A percentile compares a stretch with the other conserved stretches of the same genome.
These are phyloP conservation scores for Drosophila mettleri DNA, from an alignment of 2,888 invertebrate species.

Conservation along the genomic window DNA sequence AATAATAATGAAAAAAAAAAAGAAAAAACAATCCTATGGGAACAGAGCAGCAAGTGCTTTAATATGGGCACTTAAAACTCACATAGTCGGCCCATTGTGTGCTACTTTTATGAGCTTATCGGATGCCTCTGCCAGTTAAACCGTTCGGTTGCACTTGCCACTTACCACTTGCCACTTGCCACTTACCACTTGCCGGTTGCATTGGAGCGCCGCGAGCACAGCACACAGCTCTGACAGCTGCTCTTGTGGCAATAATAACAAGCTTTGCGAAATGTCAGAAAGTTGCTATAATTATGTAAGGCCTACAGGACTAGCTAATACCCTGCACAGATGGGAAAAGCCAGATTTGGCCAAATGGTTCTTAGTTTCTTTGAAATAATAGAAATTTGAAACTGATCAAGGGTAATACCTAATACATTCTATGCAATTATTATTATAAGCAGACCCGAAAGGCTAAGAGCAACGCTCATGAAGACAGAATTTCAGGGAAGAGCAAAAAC, in stretches of 20 bases:
- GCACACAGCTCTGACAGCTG: slow-evolving; percentile 46
- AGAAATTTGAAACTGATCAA: no score
- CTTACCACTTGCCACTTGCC: slow-evolving; percentile 27
- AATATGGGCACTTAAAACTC: slow-evolving; percentile 25
- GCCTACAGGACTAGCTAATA: not conserved
- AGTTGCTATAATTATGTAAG: not conserved
- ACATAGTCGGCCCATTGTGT: slow-evolving; percentile 34
- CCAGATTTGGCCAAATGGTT: not conserved
- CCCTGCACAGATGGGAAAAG: not conserved
- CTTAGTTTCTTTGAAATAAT: not conserved
- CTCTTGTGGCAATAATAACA: slow-evolving; percentile 14
- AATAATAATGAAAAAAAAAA: not conserved
- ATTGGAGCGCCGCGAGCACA: slow-evolving; percentile 23
- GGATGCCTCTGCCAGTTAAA: slow-evolving; percentile 38
- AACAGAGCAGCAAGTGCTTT: slow-evolving; percentile 6
- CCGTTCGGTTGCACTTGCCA: slow-evolving; percentile 44
- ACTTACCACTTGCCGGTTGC: slow-evolving; percentile 1
- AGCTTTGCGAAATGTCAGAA: slow-evolving; percentile 7
- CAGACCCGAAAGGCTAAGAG: slow-evolving; percentile 48
- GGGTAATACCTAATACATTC: no score
- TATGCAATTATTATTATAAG: slow-evolving; percentile 56
- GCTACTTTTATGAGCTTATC: slow-evolving; percentile 47
- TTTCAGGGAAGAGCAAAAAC: slow-evolving; percentile 1
- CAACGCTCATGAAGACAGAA: not conserved
- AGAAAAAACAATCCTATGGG: not conserved